Percentiles rank a stretch among this genome's conserved stretches.
Conservation (phyloP, 2,113 vertebrate genomes). For the Proterorhinus semilunaris region DNA sequence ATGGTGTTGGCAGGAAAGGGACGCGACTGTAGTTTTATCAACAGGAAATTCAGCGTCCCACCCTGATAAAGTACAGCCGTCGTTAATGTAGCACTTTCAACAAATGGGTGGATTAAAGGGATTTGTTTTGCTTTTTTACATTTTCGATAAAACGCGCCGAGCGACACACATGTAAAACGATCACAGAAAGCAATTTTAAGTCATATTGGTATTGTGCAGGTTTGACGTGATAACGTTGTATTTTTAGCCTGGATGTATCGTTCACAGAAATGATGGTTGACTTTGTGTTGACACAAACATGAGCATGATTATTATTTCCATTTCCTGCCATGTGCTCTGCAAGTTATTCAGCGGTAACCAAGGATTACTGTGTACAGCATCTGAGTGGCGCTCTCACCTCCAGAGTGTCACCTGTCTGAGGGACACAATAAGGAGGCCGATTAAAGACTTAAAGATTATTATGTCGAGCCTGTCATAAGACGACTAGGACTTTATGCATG, state of each 20-base stretch:
- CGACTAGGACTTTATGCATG: constrained; percentile 59
- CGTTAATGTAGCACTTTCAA: too few relatives aligned
- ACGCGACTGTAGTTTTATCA: constrained; percentile 49
- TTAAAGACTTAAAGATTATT: constrained; percentile 60
- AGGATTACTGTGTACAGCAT: neutral
- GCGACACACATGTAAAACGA: too few relatives aligned
- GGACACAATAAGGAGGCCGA: constrained; percentile 43
- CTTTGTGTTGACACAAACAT: constrained; percentile 9
- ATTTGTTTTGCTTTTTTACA: too few relatives aligned
- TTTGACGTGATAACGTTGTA: too few relatives aligned
- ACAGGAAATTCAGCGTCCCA: constrained; percentile 46
- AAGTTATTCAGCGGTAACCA: neutral
- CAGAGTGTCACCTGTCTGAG: constrained; percentile 21
- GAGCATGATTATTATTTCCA: constrained; percentile 3
- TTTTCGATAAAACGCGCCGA: too few relatives aligned
- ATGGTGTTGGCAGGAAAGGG: constrained; percentile 14
- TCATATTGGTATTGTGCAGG: too few relatives aligned
- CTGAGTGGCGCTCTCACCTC: neutral
- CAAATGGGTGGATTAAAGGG: too few relatives aligned
- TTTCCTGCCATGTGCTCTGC: neutral
- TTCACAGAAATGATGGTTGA: too few relatives aligned
- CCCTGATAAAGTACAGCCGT: constrained; percentile 45
- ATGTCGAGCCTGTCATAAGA: constrained; percentile 65
- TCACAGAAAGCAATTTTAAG: too few relatives aligned
- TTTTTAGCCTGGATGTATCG: too few relatives aligned